Evolutionary conservation across 2,888 invertebrate genomes (phyloP), one percentile per base, ranked within the genome.

Genomic region (Platerodrilus igneus): DNA sequence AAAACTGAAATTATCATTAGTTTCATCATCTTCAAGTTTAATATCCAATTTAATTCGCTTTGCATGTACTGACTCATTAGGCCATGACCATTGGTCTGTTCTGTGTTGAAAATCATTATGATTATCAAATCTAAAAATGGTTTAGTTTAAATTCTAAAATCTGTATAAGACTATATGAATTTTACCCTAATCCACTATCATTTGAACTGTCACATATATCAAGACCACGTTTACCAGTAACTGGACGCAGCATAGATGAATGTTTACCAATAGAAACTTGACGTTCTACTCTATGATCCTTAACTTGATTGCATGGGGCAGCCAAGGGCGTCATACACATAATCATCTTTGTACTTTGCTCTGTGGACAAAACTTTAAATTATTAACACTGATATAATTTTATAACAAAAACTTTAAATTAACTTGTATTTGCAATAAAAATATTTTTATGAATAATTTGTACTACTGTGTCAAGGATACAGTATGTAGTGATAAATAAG

Each of bases 201-300:
- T 88, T 89, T 47, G 89, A 90, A 69, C 86, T 89, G 66, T 90
- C 89, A 65, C 87, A 86, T 45, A 79, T 78, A 62, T 74, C 76
- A 54, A 71, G 66, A 47, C 67, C 68, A 32, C 69, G 64, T 56
- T 64, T 66, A 31, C 64, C 62, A 23, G 63, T 58, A 55, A 63
- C 58, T 17, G 62, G 62, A 42, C 62, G 58, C 16, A 60, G 53
- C 48, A 59, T 60, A 13, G 59, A 62, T 40, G 65, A 59, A 34
- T 66, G 60, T 44, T 71, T 70, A 58, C 73, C 68, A 58, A 67
- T 70, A 20, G 69, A 67, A 51, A 74, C 69, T 33, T 74, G 64
- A 59, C 82, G 79, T 59, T 81, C 79, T 34, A 81, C 78, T 55
- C 79, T 77, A 42, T 82, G 75, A 67, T 81, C 78, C 51, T 79